Evolutionary conservation across 1,140 invertebrate genomes (phyloP), one percentile per base, ranked within the genome.

Genomic region (Caenorhabditis remanei): DNA sequence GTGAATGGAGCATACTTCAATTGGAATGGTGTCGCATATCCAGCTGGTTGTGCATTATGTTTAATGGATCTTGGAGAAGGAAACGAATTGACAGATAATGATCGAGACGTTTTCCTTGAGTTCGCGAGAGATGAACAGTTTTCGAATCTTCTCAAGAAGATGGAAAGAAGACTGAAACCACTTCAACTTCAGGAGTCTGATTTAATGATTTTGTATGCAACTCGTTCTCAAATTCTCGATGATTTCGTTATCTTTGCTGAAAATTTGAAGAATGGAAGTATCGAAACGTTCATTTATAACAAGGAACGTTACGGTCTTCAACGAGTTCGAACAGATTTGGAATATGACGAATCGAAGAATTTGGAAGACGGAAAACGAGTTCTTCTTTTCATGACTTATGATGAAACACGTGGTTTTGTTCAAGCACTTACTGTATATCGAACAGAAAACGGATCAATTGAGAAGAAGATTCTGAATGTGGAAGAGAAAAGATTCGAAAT

Each of bases 301-400:
- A 4, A 21, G 3, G 32, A 21, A 5, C 13, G 19, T 11, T 32
- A 9, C 8, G 61, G 61, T 13, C 32, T 63, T 21, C 4, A 32
- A 32, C 24, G 24, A 63, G 24, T 63, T 14, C 21, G 32, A 7
- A 32, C 61, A 8, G 61, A 32, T 32, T 21, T 63, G 21, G 61
- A 24, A 9, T 63, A 32, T 32, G 24, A 63, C 13, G 19, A 19
- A 14, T 11, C 19, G 0, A 63, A 63, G 8, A 14, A 32, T 63
- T 63, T 63, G 61, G 9, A 24, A 32, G 14, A 63, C 2, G 61
- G 61, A 63, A 63, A 63, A 63, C 24, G 19, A 32, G 11, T 21
- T 32, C 24, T 63, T 7, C 61, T 63, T 40, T 63, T 63, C 14
- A 40, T 63, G 61, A 63, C 61, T 32, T 63, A 63, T 63, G 61